These are phyloP conservation scores for Macquaria australasica DNA, from an alignment of 2,113 vertebrate genomes.

Conservation along the genomic window DNA sequence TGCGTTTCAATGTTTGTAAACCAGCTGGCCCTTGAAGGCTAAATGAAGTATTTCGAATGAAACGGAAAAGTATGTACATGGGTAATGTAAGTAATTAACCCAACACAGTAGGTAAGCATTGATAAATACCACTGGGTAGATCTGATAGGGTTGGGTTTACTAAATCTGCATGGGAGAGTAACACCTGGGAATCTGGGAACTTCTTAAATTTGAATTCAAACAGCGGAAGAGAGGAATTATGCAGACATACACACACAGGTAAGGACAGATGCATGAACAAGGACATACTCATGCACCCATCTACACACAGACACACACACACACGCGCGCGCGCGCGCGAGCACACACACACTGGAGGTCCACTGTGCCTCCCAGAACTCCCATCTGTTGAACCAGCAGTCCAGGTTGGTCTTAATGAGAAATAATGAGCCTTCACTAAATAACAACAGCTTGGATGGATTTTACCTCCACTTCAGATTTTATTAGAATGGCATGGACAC, in stretches of 20 bases:
- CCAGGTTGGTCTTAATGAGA: slow-evolving; percentile 77
- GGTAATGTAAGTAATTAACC: not conserved
- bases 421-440: slow-evolving; percentile 80
- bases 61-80: not conserved
- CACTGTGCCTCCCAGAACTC: slow-evolving; percentile 60
- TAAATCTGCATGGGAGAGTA: slow-evolving; percentile 1
- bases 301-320: slow-evolving; percentile 20
- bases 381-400: slow-evolving; percentile 77
- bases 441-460: slow-evolving; percentile 73
- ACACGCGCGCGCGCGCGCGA: slow-evolving; percentile 16
- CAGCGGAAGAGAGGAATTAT: not conserved
- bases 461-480: slow-evolving; percentile 66
- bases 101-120: not conserved
- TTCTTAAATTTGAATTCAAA: slow-evolving; percentile 8
- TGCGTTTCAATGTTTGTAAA: not conserved
- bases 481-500: slow-evolving; percentile 48
- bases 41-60: not conserved
- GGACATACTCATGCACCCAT: slow-evolving; percentile 30
- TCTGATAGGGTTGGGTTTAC: not conserved
- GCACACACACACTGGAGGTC: slow-evolving; percentile 36
- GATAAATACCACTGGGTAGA: not conserved
- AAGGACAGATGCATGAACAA: slow-evolving; percentile 43
- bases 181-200: slow-evolving; percentile 26
- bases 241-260: not conserved
- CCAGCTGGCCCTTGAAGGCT: not conserved